Base-by-base conservation (phyloP, 1,140 invertebrate genomes). In the Leptinotarsa texana region DNA sequence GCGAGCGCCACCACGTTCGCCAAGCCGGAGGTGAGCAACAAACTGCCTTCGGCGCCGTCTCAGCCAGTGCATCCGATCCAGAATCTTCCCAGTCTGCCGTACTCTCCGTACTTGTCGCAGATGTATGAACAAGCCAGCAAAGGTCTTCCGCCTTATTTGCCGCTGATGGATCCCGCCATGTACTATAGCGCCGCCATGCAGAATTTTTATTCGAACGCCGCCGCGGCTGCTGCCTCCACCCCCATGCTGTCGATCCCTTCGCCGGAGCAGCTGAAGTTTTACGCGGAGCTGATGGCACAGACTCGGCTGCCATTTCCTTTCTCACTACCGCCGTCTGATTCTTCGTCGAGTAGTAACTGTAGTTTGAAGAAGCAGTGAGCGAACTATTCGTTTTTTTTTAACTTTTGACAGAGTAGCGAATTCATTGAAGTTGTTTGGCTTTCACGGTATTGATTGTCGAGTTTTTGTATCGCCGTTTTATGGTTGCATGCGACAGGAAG, bases 221-320 rank as follows among this genome's bases (percentile, higher is more conserved):
- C 15, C 8, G 27, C 75, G 3, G 71, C 74, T 11, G 61, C 69
- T 24, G 72, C 77, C 27, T 51, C 78, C 18, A 74, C 78, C 18
- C 79, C 80, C 15, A 73, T 85, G 62, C 68, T 82, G 62, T 77
- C 80, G 15, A 74, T 83, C 17, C 80, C 83, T 15, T 77, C 81
- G n/a, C 78, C 81, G 13, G 84, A 87, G 47, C 85, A 85, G 63
- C 76, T 86, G 22, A 84, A 86, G 69, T 80, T 87, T n/a, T 87
- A 87, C 76, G 86, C 84, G 62, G 85, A 87, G 68, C 74, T 87
- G 13, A 81, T 83, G 75, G 78, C 80, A 33, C 81, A 79, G 69
- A 74, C 78, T 5, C 72, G 81, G 24, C 61, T 81, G 13, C 71
- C 74, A 63, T 78, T 74, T 47, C 82, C 78, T 22, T 82, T 81